Conservation (phyloP, 1,140 invertebrate genomes). For the Mylabris phalerata region DNA sequence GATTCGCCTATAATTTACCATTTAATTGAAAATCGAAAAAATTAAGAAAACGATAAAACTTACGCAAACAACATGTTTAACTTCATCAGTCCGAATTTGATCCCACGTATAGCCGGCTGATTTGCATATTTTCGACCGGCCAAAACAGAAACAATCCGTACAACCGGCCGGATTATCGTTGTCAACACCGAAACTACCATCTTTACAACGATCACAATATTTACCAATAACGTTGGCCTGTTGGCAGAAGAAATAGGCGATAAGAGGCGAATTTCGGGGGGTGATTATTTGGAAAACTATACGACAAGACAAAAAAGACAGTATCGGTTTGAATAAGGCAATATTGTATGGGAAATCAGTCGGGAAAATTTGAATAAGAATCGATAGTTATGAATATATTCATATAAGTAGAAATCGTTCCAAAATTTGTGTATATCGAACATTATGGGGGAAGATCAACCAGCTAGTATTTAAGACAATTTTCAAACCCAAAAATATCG, state of each 20-base stretch:
- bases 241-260: conserved; percentile 14
- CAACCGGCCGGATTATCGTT: conserved; percentile 69
- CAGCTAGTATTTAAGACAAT: too few relatives aligned
- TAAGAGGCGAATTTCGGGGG: background rate
- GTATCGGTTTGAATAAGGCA: background rate
- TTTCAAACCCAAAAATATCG: too few relatives aligned
- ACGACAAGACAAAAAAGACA: too few relatives aligned
- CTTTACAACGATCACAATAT: conserved; percentile 76
- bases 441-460: too few relatives aligned
- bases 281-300: too few relatives aligned
- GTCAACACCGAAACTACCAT: conserved; percentile 75
- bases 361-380: background rate
- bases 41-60: background rate
- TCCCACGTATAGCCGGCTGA: conserved; percentile 74
- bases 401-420: background rate
- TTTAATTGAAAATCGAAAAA: background rate
- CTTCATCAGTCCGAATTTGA: conserved; percentile 5
- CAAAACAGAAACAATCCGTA: conserved; percentile 86
- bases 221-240: conserved; percentile 72
- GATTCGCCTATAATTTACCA: conserved; percentile 1
- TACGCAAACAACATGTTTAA: conserved; percentile 16
- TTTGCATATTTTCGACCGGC: conserved; percentile 65
- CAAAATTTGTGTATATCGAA: background rate
- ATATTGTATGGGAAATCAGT: background rate
- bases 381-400: background rate